Conservation (phyloP, 2,888 invertebrate species). For the Podabrus alpinus region DNA sequence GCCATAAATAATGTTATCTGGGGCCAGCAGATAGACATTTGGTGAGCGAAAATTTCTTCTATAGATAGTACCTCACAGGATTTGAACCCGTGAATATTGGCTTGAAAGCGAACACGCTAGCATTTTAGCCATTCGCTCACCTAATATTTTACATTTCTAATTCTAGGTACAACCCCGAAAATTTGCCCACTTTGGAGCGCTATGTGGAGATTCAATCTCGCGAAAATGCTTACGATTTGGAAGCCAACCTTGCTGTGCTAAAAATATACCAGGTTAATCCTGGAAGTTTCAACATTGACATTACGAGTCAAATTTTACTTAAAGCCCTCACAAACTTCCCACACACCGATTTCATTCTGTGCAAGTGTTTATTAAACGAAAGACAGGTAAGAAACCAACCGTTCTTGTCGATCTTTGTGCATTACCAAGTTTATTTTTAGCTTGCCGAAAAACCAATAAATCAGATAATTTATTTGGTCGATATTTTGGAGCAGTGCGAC, state of each 20-base stretch:
- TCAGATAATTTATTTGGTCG: slow-evolving; percentile 86
- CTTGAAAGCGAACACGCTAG: too few species aligned
- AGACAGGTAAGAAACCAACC: slow-evolving; percentile 57
- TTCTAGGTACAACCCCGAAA: slow-evolving; percentile 93
- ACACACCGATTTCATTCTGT: slow-evolving; percentile 95
- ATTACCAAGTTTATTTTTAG: slow-evolving; percentile 57
- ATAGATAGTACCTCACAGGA: too few species aligned
- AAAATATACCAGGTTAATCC: slow-evolving; percentile 98
- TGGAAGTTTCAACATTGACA: slow-evolving; percentile 77
- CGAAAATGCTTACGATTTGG: slow-evolving; percentile 94
- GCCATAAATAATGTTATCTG: too few species aligned
- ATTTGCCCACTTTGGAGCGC: slow-evolving; percentile 84
- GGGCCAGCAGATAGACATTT: too few species aligned
- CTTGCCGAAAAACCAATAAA: slow-evolving; percentile 83
- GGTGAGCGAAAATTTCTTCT: too few species aligned
- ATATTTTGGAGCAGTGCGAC: slow-evolving; percentile 90
- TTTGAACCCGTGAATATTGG: too few species aligned
- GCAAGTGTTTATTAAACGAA: slow-evolving; percentile 92
- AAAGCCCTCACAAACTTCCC: slow-evolving; percentile 97
- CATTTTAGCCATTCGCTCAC: too few species aligned
- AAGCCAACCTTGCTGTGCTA: slow-evolving; percentile 94
- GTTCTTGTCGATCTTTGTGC: background rate
- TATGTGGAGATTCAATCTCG: slow-evolving; percentile 92
- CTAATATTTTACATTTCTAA: background rate
- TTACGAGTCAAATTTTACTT: slow-evolving; percentile 87